Percentiles rank a stretch among this genome's conserved stretches.
phyloP scores from a whole-genome alignment of 2,797 vertebrate genomes.

The Loriculus beryllinus region DNA sequence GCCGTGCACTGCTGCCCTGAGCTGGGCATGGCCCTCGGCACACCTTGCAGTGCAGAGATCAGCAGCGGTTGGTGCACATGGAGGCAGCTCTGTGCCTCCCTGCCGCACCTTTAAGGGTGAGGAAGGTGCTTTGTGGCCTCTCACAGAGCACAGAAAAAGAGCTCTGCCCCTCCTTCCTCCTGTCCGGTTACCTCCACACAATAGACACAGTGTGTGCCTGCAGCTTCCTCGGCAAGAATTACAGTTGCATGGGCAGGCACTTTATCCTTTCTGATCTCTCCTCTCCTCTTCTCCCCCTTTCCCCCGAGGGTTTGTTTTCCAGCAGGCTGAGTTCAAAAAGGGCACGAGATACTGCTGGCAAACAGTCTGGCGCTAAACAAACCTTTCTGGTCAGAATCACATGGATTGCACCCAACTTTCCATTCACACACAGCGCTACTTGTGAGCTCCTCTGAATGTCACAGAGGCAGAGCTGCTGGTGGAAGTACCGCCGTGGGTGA shows the following conservation, averaged over 20 bases:
- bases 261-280: slow-evolving; percentile 13
- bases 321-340: slow-evolving; percentile 43
- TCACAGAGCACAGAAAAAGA: not conserved
- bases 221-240: not conserved
- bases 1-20: not conserved
- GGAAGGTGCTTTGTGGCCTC: not conserved
- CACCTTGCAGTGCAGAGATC: not conserved
- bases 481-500: rapidly evolving
- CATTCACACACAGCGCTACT: not conserved
- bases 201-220: slow-evolving; percentile 39
- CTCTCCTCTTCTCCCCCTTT: not conserved
- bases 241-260: slow-evolving; percentile 42
- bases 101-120: too few species aligned
- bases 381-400: not conserved
- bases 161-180: slow-evolving; percentile 2
- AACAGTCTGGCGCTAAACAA: not conserved
- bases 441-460: not conserved
- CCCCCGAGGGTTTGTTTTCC: slow-evolving; percentile 42
- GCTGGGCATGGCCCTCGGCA: not conserved
- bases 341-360: slow-evolving; percentile 46
- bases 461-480: not conserved
- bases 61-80: not conserved
- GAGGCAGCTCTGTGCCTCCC: not conserved
- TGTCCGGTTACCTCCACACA: slow-evolving; percentile 31
- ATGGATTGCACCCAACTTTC: not conserved